A percentile compares a stretch with the other conserved stretches of the same genome.
phyloP scores from a whole-genome alignment of 2,888 invertebrate genomes.

The Cheilosia soror region DNA sequence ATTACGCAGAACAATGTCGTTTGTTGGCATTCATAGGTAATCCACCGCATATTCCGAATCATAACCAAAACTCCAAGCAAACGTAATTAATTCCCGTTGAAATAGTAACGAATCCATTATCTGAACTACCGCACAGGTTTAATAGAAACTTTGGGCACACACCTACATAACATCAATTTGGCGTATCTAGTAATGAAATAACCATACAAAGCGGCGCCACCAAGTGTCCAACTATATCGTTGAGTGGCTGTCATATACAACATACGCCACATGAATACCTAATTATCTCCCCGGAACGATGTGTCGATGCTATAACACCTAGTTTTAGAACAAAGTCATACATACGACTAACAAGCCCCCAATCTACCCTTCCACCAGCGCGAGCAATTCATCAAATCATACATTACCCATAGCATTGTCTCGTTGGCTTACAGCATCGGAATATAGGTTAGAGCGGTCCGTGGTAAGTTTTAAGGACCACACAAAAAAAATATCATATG shows the following conservation, averaged over 20 bases:
- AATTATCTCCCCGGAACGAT: constrained; percentile 48
- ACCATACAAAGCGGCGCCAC: constrained; percentile 6
- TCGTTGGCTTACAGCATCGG: constrained; percentile 7
- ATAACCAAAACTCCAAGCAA: not conserved
- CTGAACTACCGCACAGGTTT: not conserved
- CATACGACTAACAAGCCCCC: constrained; percentile 27
- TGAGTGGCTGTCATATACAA: not conserved
- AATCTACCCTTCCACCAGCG: constrained; percentile 9
- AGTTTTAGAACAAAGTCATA: constrained; percentile 33
- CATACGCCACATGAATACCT: constrained; percentile 49
- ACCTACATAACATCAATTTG: not conserved
- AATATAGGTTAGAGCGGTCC: constrained; percentile 5
- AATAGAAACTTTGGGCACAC: not conserved
- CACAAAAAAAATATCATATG: not conserved
- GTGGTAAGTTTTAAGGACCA: constrained; percentile 1
- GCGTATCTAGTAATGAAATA: constrained; percentile 27
- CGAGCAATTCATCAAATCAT: constrained; percentile 56
- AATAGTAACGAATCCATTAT: not conserved
- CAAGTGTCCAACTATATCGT: constrained; percentile 28
- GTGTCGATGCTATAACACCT: constrained; percentile 43
- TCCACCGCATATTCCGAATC: too few species aligned
- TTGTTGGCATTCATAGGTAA: too few species aligned
- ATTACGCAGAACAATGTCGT: too few species aligned
- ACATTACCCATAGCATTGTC: constrained; percentile 45
- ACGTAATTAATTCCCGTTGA: not conserved